Percentiles rank a stretch among this genome's conserved stretches.
These are phyloP conservation scores for Caenorhabditis tropicalis DNA, from an alignment of 1,140 invertebrate species.

Conservation along the genomic window DNA sequence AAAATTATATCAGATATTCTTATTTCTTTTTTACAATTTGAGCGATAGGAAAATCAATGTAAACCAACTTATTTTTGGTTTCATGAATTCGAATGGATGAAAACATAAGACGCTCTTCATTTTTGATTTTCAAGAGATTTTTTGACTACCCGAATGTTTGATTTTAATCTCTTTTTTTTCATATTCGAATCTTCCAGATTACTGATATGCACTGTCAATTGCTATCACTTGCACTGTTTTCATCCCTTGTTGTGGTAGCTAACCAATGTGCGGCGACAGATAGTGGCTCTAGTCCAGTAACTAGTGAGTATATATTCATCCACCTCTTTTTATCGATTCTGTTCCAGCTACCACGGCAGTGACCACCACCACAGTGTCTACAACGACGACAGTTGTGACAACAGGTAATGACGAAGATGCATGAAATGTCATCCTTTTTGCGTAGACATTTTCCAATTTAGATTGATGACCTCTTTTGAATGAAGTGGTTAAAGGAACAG, in stretches of 20 bases:
- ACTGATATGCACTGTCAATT: not conserved
- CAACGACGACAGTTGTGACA: not conserved
- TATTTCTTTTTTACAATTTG: not conserved
- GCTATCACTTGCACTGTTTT: not conserved
- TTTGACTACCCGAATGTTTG: too few species aligned
- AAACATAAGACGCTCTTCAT: too few species aligned
- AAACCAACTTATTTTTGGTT: too few species aligned
- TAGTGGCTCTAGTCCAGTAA: not conserved
- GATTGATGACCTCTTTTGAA: not conserved
- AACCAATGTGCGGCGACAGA: conserved; percentile 3
- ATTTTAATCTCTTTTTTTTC: too few species aligned
- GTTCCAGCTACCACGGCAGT: not conserved
- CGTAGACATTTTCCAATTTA: not conserved
- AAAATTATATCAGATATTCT: not conserved
- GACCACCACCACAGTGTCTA: not conserved
- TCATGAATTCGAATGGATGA: too few species aligned
- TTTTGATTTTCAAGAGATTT: too few species aligned
- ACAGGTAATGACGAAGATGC: not conserved
- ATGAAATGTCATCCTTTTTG: too few species aligned
- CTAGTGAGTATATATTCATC: not conserved
- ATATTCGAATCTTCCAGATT: not conserved
- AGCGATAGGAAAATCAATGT: too few species aligned
- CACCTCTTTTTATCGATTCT: not conserved
- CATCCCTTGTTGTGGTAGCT: not conserved
- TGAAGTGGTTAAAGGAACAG: not conserved